Evolutionary conservation across 1,140 invertebrate genomes (phyloP), one percentile per base, ranked within the genome.

Genomic region (Cotesia glomerata): DNA sequence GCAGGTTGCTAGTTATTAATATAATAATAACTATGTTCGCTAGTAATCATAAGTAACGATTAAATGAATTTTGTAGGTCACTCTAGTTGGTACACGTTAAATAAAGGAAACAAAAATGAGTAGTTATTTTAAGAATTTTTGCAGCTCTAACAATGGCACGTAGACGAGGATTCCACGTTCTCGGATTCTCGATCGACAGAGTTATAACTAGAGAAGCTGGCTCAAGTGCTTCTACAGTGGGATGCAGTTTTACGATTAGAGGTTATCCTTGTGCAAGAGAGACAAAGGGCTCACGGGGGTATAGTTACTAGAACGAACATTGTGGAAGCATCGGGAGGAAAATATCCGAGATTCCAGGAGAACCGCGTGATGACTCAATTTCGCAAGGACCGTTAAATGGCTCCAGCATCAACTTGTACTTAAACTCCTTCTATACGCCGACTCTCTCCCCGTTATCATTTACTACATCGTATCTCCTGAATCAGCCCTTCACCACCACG

Each of bases 341-440:
- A 87, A 86, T 86, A 86, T 86, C 82, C 84, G 81, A 83, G 84
- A 87, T 86, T 86, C 86, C 86, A 80, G 81, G 85, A 79, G 81
- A 86, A 86, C 86, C 85, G 79, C 85, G 85, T 83, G 84, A 87
- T 87, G 85, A 86, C 85, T 87, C 86, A 87, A 87, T 87, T 87
- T 85, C 81, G 82, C 80, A 78, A 84, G 83, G 84, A 86, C 81
- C 84, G 84, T 86, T 87, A 86, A 87, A 84, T 85, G 82, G 83
- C 82, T 73, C 61, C 77, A 78, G 77, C 80, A 80, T 82, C 80
- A 84, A 82, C 83, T 80, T 79, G 79, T n/a, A 54, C 66, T 71
- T 68, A 69, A 9, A 49, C 69, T 45, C 11, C 39, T 45, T 45
- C 39, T 45, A 7, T 45, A 45, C 11, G 11, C 39, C 7, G 7